A percentile compares a stretch with the other conserved stretches of the same genome.
Evolutionary conservation across 2,888 invertebrate species (phyloP).

Genomic region (Drosophila neutralis): DNA sequence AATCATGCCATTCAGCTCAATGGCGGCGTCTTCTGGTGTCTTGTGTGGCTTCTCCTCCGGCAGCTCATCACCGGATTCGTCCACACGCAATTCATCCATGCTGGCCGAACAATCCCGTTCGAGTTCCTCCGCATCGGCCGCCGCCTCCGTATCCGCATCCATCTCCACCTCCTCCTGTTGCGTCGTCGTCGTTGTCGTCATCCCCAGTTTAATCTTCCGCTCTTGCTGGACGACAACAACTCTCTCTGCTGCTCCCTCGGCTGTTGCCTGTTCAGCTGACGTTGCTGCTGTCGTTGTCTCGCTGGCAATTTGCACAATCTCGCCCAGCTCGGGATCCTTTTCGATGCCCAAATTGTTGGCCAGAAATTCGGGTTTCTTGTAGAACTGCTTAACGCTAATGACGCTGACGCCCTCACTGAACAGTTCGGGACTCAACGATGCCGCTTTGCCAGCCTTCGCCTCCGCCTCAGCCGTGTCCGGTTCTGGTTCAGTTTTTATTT

Average conservation of each 20-base stretch:
- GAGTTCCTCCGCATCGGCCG: slow-evolving; percentile 10
- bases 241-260: background rate
- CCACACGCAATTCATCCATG: slow-evolving; percentile 69
- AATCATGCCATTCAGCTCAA: background rate
- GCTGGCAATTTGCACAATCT: slow-evolving; percentile 83
- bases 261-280: background rate
- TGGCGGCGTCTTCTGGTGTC: background rate
- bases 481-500: background rate
- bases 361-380: slow-evolving; percentile 84
- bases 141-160: slow-evolving; percentile 10
- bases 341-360: slow-evolving; percentile 85
- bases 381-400: slow-evolving; percentile 85
- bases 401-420: slow-evolving; percentile 84
- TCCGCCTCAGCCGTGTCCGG: background rate
- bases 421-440: slow-evolving; percentile 83
- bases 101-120: slow-evolving; percentile 46
- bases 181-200: background rate
- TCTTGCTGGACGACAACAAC: background rate
- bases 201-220: background rate
- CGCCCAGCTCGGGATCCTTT: slow-evolving; percentile 84
- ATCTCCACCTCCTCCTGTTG: slow-evolving; percentile 15
- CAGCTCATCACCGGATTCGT: slow-evolving; percentile 62
- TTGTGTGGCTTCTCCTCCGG: slow-evolving; percentile 10
- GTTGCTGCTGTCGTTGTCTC: slow-evolving; percentile 31
- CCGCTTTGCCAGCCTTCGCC: slow-evolving; percentile 70